These are phyloP conservation scores for Pseudomugil gertrudae DNA, from an alignment of 2,797 vertebrate genomes.

Conservation along the genomic window DNA sequence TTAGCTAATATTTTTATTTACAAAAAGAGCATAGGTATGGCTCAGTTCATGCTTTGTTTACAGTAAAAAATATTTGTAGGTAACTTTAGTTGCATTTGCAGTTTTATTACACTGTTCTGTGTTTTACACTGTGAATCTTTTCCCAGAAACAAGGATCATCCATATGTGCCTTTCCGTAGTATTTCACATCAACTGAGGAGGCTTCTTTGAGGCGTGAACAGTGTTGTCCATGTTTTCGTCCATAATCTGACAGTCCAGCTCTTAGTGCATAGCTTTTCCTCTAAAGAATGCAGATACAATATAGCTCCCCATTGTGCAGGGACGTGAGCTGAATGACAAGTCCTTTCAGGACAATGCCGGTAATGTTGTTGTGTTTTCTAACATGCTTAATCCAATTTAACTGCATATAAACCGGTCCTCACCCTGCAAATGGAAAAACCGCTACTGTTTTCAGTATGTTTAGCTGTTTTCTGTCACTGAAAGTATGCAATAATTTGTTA, in stretches of 20 bases:
- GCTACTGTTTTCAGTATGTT: neutral
- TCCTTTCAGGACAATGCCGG: conserved; percentile 27
- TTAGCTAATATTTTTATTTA: neutral
- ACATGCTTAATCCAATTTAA: conserved; percentile 13
- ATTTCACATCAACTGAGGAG: conserved; percentile 21
- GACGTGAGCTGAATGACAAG: conserved; percentile 50
- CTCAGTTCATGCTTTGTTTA: neutral
- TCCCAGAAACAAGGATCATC: neutral
- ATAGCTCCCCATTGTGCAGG: conserved; percentile 50
- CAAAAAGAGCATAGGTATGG: neutral
- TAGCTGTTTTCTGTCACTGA: neutral
- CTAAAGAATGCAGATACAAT: conserved; percentile 54
- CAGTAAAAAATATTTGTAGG: neutral
- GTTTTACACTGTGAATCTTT: neutral
- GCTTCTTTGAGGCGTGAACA: conserved; percentile 37
- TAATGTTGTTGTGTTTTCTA: conserved; percentile 17
- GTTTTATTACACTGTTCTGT: neutral
- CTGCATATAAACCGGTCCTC: conserved; percentile 1
- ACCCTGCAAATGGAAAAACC: neutral
- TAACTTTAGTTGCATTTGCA: neutral
- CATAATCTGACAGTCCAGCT: conserved; percentile 34
- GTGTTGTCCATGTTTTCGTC: conserved; percentile 53
- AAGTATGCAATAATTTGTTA: neutral
- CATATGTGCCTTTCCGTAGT: neutral
- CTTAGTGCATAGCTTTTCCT: conserved; percentile 33